Evolutionary conservation across 2,888 invertebrate species (phyloP).

Genomic region (Sialis fuliginosa): DNA sequence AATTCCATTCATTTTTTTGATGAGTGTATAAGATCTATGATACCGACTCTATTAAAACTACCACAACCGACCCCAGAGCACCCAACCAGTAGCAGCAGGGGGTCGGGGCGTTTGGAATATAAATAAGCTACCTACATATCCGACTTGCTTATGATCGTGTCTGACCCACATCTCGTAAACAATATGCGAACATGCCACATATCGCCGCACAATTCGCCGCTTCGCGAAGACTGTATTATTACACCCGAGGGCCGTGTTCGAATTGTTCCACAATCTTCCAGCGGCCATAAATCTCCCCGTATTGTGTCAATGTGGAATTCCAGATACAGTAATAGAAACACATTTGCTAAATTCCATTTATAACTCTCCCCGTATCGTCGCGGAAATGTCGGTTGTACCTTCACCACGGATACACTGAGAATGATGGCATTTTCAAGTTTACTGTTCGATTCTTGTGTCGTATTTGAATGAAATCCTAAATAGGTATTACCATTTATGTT

Average conservation of each 20-base stretch:
- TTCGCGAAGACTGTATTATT: conserved; percentile 14
- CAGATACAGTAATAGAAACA: conserved; percentile 1
- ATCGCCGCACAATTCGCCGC: conserved; percentile 5
- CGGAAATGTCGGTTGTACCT: neutral
- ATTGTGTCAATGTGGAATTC: conserved; percentile 9
- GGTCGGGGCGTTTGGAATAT: no score
- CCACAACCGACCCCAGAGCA: no score
- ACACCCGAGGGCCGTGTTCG: conserved; percentile 15
- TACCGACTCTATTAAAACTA: no score
- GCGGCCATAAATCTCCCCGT: conserved; percentile 14
- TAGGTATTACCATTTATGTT: no score
- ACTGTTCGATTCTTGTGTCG: no score
- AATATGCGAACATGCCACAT: conserved; percentile 14
- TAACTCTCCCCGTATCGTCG: neutral
- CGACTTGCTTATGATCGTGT: conserved; percentile 4
- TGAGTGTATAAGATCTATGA: no score
- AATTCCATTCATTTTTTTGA: no score
- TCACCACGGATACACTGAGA: no score
- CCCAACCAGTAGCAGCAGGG: no score
- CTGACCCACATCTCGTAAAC: conserved; percentile 14
- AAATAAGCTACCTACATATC: neutral
- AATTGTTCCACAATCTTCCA: conserved; percentile 16
- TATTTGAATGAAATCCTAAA: no score
- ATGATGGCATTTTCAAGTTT: no score
- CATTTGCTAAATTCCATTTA: conserved; percentile 1